Base-by-base conservation (phyloP, 1,140 invertebrate species). In the Ceratina australensis region DNA sequence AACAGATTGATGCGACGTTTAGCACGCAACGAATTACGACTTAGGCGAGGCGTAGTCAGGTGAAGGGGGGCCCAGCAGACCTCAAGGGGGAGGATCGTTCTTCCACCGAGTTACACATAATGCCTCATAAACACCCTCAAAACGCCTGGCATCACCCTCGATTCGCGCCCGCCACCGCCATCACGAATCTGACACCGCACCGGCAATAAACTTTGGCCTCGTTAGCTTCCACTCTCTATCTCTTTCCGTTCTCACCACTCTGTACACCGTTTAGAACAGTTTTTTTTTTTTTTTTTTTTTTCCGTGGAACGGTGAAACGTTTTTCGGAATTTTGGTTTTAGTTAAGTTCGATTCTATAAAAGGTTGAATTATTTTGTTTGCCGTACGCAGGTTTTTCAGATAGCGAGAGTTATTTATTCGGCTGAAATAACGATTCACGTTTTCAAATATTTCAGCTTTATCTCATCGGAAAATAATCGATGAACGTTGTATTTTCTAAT, bases 41-140 rank as follows among this genome's bases (percentile, higher is more conserved):
- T 87, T 90, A 81, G 86, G 82, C 79, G 87, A 87, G 33, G 80
- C 86, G 82, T 84, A 76, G 85, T 78, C 85, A 84, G 87, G 87
- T 86, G 84, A 66, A 83, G 84, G 86, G 85, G 33, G 33, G n/a
- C n/a, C 33, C 86, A 85, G 85, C 83, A 89, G 79, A 89, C 81
- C 82, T 85, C 85, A 79, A 86, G 83, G 86, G 85, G 87, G 88
- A 86, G 84, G 87, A 89, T 89, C 88, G 88, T 92, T 92, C 89
- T 92, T 92, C 90, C 91, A 87, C 84, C 86, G 87, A 88, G 91
- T 92, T 91, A 91, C 91, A 92, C 91, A 91, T 92, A 92, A 92
- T 92, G 91, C 89, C 90, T 92, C 90, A 91, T 92, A 92, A 92
- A 92, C 90, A 91, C 90, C 90, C 89, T 88, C 87, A 90, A 91